Base-by-base conservation (phyloP, 2,113 vertebrate genomes). In the Geococcyx californianus region DNA sequence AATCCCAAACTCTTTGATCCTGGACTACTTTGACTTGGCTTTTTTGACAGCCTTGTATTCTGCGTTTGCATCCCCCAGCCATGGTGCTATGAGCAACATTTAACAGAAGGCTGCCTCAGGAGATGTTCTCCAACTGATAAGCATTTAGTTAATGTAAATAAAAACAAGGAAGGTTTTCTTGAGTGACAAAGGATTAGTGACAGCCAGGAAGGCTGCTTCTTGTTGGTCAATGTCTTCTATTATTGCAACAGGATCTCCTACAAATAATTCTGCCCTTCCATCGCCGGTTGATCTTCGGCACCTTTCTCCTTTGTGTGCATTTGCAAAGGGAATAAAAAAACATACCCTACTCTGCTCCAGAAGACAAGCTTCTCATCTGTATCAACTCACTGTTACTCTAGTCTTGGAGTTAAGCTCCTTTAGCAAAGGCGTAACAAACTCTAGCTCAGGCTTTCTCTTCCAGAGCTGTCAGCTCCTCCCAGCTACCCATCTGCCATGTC, bases 311-410 rank as follows among this genome's bases (percentile, higher is more conserved):
- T 56, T 64, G 44, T 64, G 24, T 62, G 36, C 40, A 20, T 81
- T 68, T 87, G 51, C 23, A 72, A 58, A 74, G 6, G 15, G 51
- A 31, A 63, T 75, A 64, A 92, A 87, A 79, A 13, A 1, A 17
- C 33, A 84, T 63, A 59, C 14, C 3, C 29, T 29, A 29, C 44
- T 10, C 80, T 18, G 1, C 29, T 92, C 16, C 44, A 78, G 60
- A 90, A 82, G 51, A 29, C 60, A 83, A 82, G 24, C 16, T 52
- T 16, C 21, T 91, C 63, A 74, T 44, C 20, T 5, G 0, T 36
- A 21, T 93, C 78, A 74, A 14, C 68, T 90, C 72, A 86, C 44
- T 78, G 79, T 68, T 63, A 68, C 31, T 83, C 40, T 83, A n/a
- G 12, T 66, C 26, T 70, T 7, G 1, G 38, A 74, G 36, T 52